Base-by-base conservation (phyloP, 2,113 vertebrate species). In the Salvelinus alpinus region DNA sequence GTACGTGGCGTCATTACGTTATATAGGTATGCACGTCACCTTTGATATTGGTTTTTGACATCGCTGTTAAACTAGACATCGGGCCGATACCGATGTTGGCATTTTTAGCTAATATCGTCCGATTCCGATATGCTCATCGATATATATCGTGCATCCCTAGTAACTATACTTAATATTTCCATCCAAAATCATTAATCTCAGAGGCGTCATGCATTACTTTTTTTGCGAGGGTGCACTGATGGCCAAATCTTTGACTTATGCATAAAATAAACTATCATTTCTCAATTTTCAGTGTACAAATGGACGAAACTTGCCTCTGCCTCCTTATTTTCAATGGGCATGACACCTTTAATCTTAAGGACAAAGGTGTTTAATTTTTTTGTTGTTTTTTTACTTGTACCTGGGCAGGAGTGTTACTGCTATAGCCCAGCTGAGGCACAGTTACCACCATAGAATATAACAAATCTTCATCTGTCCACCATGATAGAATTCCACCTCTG, bases 401-500 rank as follows among this genome's bases (percentile, higher is more conserved):
- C 84, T 74, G 76, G 80, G 24, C 82, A 82, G 87, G 66, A 68
- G 18, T 6, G 29, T 34, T 38, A 80, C 83, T 74, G 75, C 13
- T 18, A 80, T 73, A n/a, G 76, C 78, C 75, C 27, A 24, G 77
- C 31, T n/a, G 79, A 80, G 88, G 88, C 88, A 86, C 84, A 78
- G 57, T 70, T 44, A 82, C 78, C 77, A 76, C 60, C 3, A 70
- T 84, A 77, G 82, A 81, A 89, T 86, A 78, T 87, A 89, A 90
- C 91, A 92, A 90, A 92, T 92, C 90, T 91, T 91, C 89, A 91
- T 91, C 91, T 91, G 88, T 89, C 84, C 85, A 88, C 88, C 81
- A 81, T 90, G 91, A 92, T 92, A 89, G 90, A 91, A 90, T 90
- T 89, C 82, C 87, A 89, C 87, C 89, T 92, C 84, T 85, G 85